Percentiles rank a stretch among this genome's conserved stretches.
Conservation (phyloP, 1,140 invertebrate genomes). For the Drosophila dunni region DNA sequence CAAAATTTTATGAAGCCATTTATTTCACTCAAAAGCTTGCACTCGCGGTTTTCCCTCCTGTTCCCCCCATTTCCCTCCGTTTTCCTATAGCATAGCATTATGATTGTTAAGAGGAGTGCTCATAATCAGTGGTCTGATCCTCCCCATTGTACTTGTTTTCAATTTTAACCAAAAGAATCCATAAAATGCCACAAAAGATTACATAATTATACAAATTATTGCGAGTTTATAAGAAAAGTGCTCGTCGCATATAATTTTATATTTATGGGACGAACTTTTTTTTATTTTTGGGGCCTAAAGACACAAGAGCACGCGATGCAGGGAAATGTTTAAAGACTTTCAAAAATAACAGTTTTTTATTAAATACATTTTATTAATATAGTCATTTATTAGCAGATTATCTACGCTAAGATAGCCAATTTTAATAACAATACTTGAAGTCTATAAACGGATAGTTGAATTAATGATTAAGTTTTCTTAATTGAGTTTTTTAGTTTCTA, state of each 20-base stretch:
- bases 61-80: too few species aligned
- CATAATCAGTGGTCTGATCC: conserved; percentile 61
- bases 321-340: not conserved
- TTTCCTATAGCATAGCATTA: conserved; percentile 15
- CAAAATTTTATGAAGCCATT: conserved; percentile 83
- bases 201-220: conserved; percentile 69
- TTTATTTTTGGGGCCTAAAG: not conserved
- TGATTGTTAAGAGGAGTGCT: conserved; percentile 21
- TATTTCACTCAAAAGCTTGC: conserved; percentile 69
- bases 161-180: conserved; percentile 49
- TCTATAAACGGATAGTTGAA: too few species aligned
- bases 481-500: too few species aligned
- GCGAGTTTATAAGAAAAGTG: conserved; percentile 24
- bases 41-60: conserved; percentile 14
- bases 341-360: too few species aligned
- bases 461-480: too few species aligned
- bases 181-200: conserved; percentile 44
- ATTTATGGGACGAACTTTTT: not conserved
- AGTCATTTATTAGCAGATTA: too few species aligned
- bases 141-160: conserved; percentile 66
- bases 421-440: too few species aligned
- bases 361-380: too few species aligned
- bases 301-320: not conserved
- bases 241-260: conserved; percentile 27
- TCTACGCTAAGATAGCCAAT: too few species aligned